Conservation (phyloP, 2,113 vertebrate genomes). For the Brachypteracias leptosomus region DNA sequence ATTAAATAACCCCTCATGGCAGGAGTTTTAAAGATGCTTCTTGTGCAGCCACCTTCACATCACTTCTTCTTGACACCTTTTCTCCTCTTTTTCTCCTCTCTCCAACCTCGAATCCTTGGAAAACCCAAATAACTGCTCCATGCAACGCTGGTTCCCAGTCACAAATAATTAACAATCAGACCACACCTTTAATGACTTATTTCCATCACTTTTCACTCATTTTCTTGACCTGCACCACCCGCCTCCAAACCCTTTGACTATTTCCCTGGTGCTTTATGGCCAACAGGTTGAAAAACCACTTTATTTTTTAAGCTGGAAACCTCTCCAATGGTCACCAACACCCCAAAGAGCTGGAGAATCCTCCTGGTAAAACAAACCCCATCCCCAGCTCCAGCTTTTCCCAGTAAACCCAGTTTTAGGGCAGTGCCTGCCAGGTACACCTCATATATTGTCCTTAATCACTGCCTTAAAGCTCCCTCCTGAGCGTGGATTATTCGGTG, state of each 20-base stretch:
- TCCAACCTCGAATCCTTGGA: too few species aligned
- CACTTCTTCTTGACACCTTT: accelerated
- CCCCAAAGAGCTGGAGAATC: accelerated
- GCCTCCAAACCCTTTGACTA: accelerated
- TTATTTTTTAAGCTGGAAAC: not conserved
- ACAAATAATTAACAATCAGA: not conserved
- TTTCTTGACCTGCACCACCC: accelerated
- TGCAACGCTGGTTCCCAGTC: accelerated
- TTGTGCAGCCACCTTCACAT: not conserved
- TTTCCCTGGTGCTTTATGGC: not conserved
- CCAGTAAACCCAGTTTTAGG: not conserved
- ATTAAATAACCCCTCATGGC: not conserved
- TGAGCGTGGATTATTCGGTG: not conserved
- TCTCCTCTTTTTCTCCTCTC: too few species aligned
- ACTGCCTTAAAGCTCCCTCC: not conserved
- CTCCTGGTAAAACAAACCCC: not conserved
- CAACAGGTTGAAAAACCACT: not conserved
- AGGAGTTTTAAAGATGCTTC: accelerated
- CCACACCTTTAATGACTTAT: not conserved
- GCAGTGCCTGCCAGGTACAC: not conserved
- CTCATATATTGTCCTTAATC: not conserved
- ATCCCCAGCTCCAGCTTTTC: not conserved
- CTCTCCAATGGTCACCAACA: not conserved
- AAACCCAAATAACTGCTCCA: too few species aligned
- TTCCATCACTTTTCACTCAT: not conserved